Evolutionary conservation across 2,797 vertebrate species (phyloP).

Genomic region (Melanogrammus aeglefinus): DNA sequence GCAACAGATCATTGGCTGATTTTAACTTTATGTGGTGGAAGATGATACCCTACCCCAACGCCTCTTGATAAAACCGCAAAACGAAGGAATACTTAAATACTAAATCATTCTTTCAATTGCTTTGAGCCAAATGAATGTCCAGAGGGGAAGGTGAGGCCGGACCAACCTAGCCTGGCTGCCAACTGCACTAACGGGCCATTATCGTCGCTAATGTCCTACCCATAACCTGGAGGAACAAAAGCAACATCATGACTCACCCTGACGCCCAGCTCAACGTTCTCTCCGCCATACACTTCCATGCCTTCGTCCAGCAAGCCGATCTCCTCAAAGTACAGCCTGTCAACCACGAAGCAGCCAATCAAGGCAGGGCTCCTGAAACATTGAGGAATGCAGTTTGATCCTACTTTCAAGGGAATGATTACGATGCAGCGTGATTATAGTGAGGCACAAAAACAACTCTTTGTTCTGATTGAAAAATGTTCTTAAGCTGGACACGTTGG

Average conservation of each 20-base stretch:
- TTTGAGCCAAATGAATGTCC: conserved; percentile 22
- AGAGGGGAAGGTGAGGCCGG: conserved; percentile 22
- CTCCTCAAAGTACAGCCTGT: conserved; percentile 95
- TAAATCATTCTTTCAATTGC: background rate
- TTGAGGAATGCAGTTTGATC: conserved; percentile 31
- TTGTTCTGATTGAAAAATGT: background rate
- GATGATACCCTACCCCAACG: background rate
- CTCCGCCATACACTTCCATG: conserved; percentile 97
- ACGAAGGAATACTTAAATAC: background rate
- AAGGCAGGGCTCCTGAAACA: conserved; percentile 88
- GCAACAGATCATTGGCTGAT: no score
- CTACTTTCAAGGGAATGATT: background rate
- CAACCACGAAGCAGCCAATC: conserved; percentile 98
- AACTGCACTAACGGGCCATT: conserved; percentile 51
- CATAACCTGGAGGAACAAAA: conserved; percentile 58
- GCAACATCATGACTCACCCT: conserved; percentile 81
- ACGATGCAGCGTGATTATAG: background rate
- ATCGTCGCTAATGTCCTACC: conserved; percentile 56
- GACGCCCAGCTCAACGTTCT: conserved; percentile 96
- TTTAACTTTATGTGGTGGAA: background rate
- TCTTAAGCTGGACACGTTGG: no score
- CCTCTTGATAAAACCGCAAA: background rate
- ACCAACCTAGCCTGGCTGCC: conserved; percentile 36
- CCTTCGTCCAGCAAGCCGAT: conserved; percentile 96
- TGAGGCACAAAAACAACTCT: background rate